phyloP scores from a whole-genome alignment of 1,140 invertebrate genomes.

The Harlomillsia oculata region DNA sequence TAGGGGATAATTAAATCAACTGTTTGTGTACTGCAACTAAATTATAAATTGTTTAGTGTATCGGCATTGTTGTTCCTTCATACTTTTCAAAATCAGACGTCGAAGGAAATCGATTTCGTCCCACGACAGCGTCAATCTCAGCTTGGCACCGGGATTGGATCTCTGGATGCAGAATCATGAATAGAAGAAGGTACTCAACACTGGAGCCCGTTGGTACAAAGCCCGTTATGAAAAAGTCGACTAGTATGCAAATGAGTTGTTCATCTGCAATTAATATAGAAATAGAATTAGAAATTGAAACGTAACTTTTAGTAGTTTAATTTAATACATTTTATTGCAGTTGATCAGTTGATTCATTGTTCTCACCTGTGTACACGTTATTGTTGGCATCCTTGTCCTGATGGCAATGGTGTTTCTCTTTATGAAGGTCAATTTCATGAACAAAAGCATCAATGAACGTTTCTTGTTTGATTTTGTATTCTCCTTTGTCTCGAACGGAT shows the following conservation, averaged over 20 bases:
- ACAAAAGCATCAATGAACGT: constrained; percentile 21
- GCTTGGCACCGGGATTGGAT: constrained; percentile 66
- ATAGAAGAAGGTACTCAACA: constrained; percentile 64
- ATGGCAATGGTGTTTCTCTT: constrained; percentile 4
- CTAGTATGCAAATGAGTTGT: constrained; percentile 15
- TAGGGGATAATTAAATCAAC: constrained; percentile 35
- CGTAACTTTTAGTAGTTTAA: neutral
- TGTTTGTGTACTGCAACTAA: neutral
- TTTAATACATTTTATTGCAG: neutral
- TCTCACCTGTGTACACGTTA: constrained; percentile 17
- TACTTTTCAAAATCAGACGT: constrained; percentile 59
- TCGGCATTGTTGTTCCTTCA: too few species aligned
- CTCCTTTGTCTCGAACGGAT: neutral
- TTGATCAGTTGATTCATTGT: neutral
- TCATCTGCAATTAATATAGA: constrained; percentile 6
- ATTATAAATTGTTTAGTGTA: neutral
- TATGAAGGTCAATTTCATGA: constrained; percentile 15
- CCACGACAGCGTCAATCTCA: constrained; percentile 68
- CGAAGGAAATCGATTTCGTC: constrained; percentile 53
- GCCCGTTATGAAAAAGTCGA: constrained; percentile 52
- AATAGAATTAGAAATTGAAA: neutral
- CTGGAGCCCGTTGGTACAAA: constrained; percentile 70
- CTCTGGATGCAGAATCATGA: constrained; percentile 63
- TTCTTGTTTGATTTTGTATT: constrained; percentile 20
- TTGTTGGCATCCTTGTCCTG: too few species aligned